Base-by-base conservation (phyloP, 1,140 invertebrate genomes). In the Philotrypesis tridentata region DNA sequence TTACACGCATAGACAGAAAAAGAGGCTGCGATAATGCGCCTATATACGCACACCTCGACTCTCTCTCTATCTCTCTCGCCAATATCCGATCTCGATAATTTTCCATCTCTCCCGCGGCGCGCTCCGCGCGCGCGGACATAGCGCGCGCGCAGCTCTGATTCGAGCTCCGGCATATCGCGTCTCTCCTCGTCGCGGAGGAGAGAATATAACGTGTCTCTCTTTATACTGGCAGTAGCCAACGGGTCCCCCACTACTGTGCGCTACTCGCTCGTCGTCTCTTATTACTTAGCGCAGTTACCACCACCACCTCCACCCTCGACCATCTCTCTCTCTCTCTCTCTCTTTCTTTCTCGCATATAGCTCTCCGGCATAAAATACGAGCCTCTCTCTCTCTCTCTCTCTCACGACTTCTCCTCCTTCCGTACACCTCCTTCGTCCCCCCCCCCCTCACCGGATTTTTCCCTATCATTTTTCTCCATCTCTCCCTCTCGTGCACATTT, bases 331-430 rank as follows among this genome's bases (percentile, higher is more conserved):
- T 71, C 48, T 70, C 65, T 67, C 43, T 71, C 55, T 80, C 60
- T 31, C 27, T 82, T 48, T 61, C 6, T 12, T 6, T n/a, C 25
- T n/a, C 33, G 8, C 12, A 2, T n/a, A 8, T n/a, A 14, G 48
- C 48, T 4, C 78, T 67, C 72, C 12, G 4, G 21, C 3, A 60
- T n/a, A 61, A 37, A 37, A 37, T 65, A 25, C 48, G 61, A 31
- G 25, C 9, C 33, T 79, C 27, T 23, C 37, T 79, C n/a, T 75
- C 71, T 76, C 70, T 70, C 33, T 75, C 65, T 79, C 31, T 70
- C 75, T 23, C 63, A 27, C 25, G 61, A 25, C 72, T 84, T 61
- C 80, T 82, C 77, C 79, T 79, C 48, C 79, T 67, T 6, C 80
- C 21, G 25, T 71, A 60, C 74, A 72, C 29, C 76, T 63, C 79